Conservation (phyloP, 2,888 invertebrate species). For the Strigamia transsilvanica region DNA sequence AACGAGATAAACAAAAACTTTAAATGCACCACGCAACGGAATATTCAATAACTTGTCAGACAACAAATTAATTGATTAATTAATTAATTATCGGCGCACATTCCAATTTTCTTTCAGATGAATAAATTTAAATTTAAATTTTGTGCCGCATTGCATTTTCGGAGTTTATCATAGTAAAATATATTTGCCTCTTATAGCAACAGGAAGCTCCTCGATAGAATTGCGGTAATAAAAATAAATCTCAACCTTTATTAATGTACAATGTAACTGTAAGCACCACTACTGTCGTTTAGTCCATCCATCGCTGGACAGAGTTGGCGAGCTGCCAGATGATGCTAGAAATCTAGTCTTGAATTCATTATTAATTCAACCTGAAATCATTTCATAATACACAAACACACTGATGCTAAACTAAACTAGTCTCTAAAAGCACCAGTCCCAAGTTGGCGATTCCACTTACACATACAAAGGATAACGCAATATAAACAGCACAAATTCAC, state of each 20-base stretch:
- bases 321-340: conserved; percentile 28
- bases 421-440: background rate
- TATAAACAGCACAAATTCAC: conserved; percentile 12
- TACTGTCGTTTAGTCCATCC: conserved; percentile 36
- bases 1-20: no score
- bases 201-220: conserved; percentile 29
- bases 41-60: no score
- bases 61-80: no score
- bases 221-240: conserved; percentile 38
- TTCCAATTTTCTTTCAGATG: no score
- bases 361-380: conserved; percentile 37
- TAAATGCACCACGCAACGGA: no score
- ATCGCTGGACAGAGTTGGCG: background rate
- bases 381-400: conserved; percentile 18
- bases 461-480: background rate
- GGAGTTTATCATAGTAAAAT: background rate
- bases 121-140: background rate
- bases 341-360: conserved; percentile 17
- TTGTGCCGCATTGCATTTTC: background rate
- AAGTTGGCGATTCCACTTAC: background rate
- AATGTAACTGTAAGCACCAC: conserved; percentile 49
- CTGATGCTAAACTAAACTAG: background rate
- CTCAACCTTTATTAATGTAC: conserved; percentile 47
- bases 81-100: no score
- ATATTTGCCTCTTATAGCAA: conserved; percentile 23